Evolutionary conservation across 2,888 invertebrate genomes (phyloP).

Genomic region (Himalopsyche kuldschensis): DNA sequence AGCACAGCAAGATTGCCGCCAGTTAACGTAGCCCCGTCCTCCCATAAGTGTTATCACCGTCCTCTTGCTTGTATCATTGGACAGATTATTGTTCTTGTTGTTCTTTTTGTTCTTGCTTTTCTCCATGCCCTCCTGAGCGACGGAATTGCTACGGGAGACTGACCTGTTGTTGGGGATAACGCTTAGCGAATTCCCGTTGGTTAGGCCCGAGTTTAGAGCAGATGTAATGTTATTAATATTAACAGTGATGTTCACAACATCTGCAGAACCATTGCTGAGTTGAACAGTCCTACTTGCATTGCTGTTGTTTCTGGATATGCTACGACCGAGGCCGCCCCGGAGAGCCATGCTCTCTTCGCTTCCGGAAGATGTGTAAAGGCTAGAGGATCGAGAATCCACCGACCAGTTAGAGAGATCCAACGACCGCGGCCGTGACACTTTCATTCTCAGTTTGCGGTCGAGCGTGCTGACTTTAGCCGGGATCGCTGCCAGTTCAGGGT

Average conservation of each 20-base stretch:
- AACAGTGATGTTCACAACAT: slow-evolving; percentile 58
- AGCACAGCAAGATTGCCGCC: slow-evolving; percentile 74
- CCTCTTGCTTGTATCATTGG: slow-evolving; percentile 49
- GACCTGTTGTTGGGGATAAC: slow-evolving; percentile 44
- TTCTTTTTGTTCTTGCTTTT: slow-evolving; percentile 37
- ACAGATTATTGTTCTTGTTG: slow-evolving; percentile 41
- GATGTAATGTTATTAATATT: slow-evolving; percentile 51
- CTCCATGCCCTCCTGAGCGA: slow-evolving; percentile 42
- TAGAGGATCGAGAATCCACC: slow-evolving; percentile 81
- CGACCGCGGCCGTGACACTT: slow-evolving; percentile 78
- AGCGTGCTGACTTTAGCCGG: slow-evolving; percentile 81
- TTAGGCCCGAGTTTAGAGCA: slow-evolving; percentile 53
- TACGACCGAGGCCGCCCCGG: slow-evolving; percentile 57
- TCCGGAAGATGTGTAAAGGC: slow-evolving; percentile 81
- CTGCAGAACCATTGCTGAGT: slow-evolving; percentile 48
- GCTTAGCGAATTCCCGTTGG: slow-evolving; percentile 53
- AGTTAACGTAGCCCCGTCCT: slow-evolving; percentile 85
- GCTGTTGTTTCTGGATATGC: slow-evolving; percentile 74
- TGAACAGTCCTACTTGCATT: slow-evolving; percentile 70
- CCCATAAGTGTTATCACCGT: slow-evolving; percentile 87
- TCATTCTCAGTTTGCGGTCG: slow-evolving; percentile 78
- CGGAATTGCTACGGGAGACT: slow-evolving; percentile 49
- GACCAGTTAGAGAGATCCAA: slow-evolving; percentile 87
- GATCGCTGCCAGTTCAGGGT: slow-evolving; percentile 82
- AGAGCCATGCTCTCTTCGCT: slow-evolving; percentile 81